Evolutionary conservation across 2,113 vertebrate genomes (phyloP).

Genomic region (Microtus montanus): DNA sequence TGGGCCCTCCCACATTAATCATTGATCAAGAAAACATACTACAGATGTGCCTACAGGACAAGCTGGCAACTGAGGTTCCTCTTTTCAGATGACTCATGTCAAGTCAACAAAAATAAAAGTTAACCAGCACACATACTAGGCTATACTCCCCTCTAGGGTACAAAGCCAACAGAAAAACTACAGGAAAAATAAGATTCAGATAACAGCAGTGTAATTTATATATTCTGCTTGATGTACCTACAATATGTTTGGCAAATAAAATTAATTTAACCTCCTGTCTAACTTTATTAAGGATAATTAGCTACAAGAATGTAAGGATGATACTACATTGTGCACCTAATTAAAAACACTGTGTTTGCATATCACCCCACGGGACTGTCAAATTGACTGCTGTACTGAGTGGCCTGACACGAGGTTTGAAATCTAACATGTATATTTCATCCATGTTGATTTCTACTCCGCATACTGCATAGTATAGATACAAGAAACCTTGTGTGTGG

Average conservation of each 20-base stretch:
- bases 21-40: background rate
- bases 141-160: background rate
- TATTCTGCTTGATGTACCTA: background rate
- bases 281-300: conserved; percentile 51
- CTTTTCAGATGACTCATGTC: background rate
- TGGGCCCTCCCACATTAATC: background rate
- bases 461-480: background rate
- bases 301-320: background rate
- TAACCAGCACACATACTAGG: background rate
- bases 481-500: background rate
- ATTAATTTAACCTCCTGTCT: conserved; percentile 39
- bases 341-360: background rate
- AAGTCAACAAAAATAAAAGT: background rate
- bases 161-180: background rate
- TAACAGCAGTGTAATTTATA: background rate
- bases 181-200: background rate
- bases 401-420: background rate
- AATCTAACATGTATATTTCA: background rate
- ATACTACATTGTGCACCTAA: background rate
- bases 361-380: background rate
- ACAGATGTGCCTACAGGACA: background rate
- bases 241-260: conserved; percentile 27
- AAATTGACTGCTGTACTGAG: background rate
- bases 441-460: background rate
- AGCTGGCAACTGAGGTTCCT: background rate